Base-by-base conservation (phyloP, 2,888 invertebrate species). In the Lamellibrachia columna region DNA sequence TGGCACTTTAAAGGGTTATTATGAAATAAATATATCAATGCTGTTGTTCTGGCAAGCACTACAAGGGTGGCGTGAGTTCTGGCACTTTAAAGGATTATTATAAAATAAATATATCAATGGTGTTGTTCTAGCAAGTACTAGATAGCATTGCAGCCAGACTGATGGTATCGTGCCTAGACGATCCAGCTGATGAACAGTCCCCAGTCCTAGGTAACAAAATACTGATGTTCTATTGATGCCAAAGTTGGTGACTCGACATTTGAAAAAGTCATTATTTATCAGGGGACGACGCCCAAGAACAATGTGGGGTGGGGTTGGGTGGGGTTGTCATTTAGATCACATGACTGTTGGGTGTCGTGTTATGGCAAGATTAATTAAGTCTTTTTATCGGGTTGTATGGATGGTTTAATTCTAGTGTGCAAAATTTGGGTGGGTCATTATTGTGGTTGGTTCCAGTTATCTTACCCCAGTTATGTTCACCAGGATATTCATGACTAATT, bases 261-360 rank as follows among this genome's bases (percentile, higher is more conserved):
- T 75, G 75, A n/a, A 2, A 15, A 15, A 15, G 22, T 75, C 75
- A 40, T 40, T 40, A 40, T 75, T 15, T 75, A 22, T 15, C 22
- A 75, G 75, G 1, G 15, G 75, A 75, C 22, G 0, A 40, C 40
- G 40, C 40, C 40, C 40, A 40, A 75, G 58, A n/a, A 75, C 75
- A 75, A 75, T 75, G n/a, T 75, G 75, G 75, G 75, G 75, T 75
- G 75, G 75, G 75, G 75, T 75, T 75, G 15, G 75, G 22, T 75
- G 22, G n/a, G 22, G 22, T 3, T 4, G 75, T n/a, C 75, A 40
- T 40, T 40, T 1, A 40, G 40, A 40, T 40, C 40, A 40, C 40
- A 40, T 40, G 40, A 40, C 75, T 75, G 3, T 75, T 22, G 75
- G 15, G 75, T 15, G 22, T 15, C 75, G 22, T 75, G 22, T 75